These are phyloP conservation scores for Phenganax subtilis DNA, from an alignment of 92 coral and sea anemone genomes.

Conservation along the genomic window DNA sequence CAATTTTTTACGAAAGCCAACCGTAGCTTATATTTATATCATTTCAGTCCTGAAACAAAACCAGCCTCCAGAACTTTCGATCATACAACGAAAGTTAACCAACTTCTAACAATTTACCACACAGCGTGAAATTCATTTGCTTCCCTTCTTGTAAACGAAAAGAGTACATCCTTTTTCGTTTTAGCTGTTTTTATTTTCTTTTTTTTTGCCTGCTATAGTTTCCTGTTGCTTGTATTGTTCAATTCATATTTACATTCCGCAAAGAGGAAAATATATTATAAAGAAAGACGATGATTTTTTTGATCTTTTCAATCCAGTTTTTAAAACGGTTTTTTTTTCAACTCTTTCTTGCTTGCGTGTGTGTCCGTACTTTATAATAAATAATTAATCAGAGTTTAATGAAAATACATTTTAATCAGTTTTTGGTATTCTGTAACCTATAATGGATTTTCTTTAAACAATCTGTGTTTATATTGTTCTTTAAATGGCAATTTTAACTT, in stretches of 20 bases:
- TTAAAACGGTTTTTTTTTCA: too few species aligned
- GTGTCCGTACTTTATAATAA: too few species aligned
- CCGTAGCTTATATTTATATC: slow-evolving; percentile 21
- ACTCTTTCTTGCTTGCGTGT: too few species aligned
- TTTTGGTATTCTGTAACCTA: too few species aligned
- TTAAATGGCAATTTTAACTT: not conserved
- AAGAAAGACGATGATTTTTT: not conserved
- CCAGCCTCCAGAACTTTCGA: not conserved
- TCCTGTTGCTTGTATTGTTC: slow-evolving; percentile 3
- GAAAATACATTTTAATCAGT: too few species aligned
- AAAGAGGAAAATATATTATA: not conserved
- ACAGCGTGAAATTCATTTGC: not conserved
- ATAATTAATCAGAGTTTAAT: too few species aligned
- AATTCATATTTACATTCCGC: not conserved
- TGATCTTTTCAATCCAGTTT: too few species aligned
- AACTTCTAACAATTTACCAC: too few species aligned
- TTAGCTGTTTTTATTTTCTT: not conserved
- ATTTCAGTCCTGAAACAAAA: not conserved
- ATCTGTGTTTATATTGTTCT: not conserved
- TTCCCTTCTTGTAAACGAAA: not conserved
- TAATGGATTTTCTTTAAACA: too few species aligned
- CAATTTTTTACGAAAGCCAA: slow-evolving; percentile 8
- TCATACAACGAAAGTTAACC: too few species aligned
- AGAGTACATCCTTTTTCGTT: not conserved
- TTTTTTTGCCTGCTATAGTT: not conserved